Percentiles rank a stretch among this genome's conserved stretches.
These are phyloP conservation scores for Leuctra nigra DNA, from an alignment of 2,888 invertebrate species.

Conservation along the genomic window DNA sequence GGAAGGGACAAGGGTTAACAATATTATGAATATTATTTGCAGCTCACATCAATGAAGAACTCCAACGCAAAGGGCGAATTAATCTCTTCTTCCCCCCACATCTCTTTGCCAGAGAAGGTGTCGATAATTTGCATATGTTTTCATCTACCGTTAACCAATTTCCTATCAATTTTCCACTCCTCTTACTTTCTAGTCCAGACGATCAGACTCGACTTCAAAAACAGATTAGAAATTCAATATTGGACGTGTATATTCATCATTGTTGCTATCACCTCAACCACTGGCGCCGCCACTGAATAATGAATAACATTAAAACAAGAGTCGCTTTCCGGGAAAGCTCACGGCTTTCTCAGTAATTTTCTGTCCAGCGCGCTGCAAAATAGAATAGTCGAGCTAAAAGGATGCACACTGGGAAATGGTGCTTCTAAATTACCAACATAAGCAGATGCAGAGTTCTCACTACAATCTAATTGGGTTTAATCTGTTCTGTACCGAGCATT, in stretches of 20 bases:
- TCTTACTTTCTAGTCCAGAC: conserved; percentile 10
- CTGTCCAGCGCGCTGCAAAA: no score
- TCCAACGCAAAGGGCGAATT: no score
- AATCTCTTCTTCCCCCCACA: background rate
- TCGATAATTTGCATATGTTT: conserved; percentile 9
- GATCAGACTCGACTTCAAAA: conserved; percentile 11
- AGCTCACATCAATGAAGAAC: conserved; percentile 9
- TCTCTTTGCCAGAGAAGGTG: background rate
- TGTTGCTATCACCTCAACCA: background rate
- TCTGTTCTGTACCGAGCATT: conserved; percentile 1
- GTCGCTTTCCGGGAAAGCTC: background rate
- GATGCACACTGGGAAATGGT: background rate
- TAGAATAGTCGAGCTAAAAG: no score
- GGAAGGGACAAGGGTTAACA: no score
- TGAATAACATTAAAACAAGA: background rate
- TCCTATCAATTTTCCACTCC: conserved; percentile 19
- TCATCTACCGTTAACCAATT: conserved; percentile 12
- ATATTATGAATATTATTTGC: no score
- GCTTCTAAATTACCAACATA: conserved; percentile 5
- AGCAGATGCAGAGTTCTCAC: conserved; percentile 6
- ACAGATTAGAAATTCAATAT: conserved; percentile 18
- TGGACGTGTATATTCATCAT: conserved; percentile 19
- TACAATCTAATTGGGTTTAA: conserved; percentile 8
- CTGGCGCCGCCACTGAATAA: background rate
- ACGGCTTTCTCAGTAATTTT: no score